phyloP scores from a whole-genome alignment of 2,113 vertebrate species.

The Malaclemys terrapin region DNA sequence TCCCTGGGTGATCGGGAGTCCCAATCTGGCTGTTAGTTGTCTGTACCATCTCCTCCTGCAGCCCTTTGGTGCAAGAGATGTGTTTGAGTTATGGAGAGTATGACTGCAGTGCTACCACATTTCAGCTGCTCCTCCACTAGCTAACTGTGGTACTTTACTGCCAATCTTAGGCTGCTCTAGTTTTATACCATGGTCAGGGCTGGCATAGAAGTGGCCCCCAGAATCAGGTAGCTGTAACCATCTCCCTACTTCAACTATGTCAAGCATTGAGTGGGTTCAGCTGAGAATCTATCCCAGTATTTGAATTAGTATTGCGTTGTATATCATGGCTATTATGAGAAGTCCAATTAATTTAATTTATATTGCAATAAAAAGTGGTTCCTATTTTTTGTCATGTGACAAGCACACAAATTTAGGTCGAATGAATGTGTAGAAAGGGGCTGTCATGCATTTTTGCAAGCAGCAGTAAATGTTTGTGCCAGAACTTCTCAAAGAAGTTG shows the following conservation, averaged over 20 bases:
- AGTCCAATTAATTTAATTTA: not conserved
- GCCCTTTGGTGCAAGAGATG: no score
- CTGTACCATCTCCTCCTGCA: no score
- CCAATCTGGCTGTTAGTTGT: no score
- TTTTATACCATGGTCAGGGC: not conserved
- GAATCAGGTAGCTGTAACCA: not conserved
- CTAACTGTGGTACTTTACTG: not conserved
- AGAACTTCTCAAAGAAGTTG: no score
- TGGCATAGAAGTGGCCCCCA: not conserved
- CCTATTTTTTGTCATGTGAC: not conserved
- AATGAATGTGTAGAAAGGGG: not conserved
- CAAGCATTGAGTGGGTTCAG: not conserved
- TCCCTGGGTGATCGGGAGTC: no score
- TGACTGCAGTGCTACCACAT: not conserved
- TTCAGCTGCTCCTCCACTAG: not conserved
- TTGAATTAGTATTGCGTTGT: not conserved
- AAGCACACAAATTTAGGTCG: not conserved
- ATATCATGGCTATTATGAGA: not conserved
- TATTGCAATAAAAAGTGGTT: not conserved
- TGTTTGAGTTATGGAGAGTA: no score
- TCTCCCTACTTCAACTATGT: not conserved
- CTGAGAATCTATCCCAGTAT: not conserved
- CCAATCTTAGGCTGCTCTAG: not conserved
- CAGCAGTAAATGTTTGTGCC: not conserved
- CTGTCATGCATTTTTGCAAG: not conserved